Base-by-base conservation (phyloP, 2,888 invertebrate species). In the Aleiodes alternator region DNA sequence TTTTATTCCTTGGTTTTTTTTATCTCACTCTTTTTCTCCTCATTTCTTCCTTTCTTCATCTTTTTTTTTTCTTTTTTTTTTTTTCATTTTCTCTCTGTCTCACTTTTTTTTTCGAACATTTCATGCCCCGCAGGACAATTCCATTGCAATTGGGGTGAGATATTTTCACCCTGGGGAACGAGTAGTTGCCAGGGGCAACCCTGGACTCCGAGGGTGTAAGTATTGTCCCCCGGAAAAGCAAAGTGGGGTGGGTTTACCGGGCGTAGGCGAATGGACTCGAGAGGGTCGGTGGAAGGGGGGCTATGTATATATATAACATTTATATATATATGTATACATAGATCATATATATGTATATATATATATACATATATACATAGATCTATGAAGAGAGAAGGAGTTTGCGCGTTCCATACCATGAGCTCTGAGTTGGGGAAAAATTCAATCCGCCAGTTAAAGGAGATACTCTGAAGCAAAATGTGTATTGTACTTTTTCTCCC, bases 401-500 rank as follows among this genome's bases (percentile, higher is more conserved):
- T 64, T 75, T 77, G 78, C 72, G 80, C 79, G 75, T 79, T 77
- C 78, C 78, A 76, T 78, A 75, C 79, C 78, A 73, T 76, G 76
- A 73, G 68, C 82, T 83, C 81, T 79, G 79, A 82, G 82, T 81
- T 82, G 82, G 84, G 81, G 84, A 85, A 86, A 87, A 88, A 88
- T 88, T 89, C 87, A 87, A 88, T 88, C 87, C 88, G 83, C 85
- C 84, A 81, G 84, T 87, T 87, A 87, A 87, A 87, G 87, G 87
- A 86, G 86, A 87, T 86, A 85, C 83, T 84, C 84, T 83, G 56
- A 66, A 38, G 23, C 48, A 66, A 12, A 68, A 7, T 23, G 29
- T 38, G 34, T 69, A 23, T 5, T 56, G 12, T 53, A 31, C 3
- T 43, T 16, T 14, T 16, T 29, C 16, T 16, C 4, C 31, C 23